Evolutionary conservation across 2,797 vertebrate genomes (phyloP).

Genomic region (Xiphophorus birchmanni): DNA sequence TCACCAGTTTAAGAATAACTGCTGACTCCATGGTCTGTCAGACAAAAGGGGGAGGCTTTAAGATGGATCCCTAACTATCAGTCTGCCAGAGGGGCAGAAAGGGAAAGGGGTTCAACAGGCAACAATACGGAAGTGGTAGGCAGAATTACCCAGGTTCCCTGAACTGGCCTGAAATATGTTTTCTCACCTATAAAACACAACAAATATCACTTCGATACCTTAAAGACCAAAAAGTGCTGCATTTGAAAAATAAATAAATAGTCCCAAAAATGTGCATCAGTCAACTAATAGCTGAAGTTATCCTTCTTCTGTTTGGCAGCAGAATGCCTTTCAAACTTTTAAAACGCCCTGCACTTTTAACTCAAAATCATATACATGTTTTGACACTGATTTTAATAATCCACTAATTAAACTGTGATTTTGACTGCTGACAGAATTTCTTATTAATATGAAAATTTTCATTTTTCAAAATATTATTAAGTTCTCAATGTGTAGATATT

Average conservation of each 20-base stretch:
- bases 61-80: conserved; percentile 79
- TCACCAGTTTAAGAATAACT: conserved; percentile 83
- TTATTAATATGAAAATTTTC: neutral
- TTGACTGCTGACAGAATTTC: neutral
- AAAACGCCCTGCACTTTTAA: neutral
- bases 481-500: neutral
- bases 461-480: neutral
- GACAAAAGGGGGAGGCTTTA: conserved; percentile 75
- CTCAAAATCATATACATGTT: neutral
- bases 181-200: conserved; percentile 46
- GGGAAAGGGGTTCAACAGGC: conserved; percentile 63
- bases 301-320: neutral
- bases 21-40: conserved; percentile 77
- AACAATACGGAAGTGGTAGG: conserved; percentile 70
- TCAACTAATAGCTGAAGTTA: neutral
- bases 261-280: neutral
- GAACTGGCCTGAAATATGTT: conserved; percentile 60
- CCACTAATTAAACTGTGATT: neutral
- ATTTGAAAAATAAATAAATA: conserved; percentile 4
- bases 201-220: conserved; percentile 43
- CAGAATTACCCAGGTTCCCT: conserved; percentile 63
- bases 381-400: neutral
- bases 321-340: neutral
- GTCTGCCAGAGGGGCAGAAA: conserved; percentile 67
- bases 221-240: conserved; percentile 61